A percentile compares a stretch with the other conserved stretches of the same genome.
These are phyloP conservation scores for Cephus rjabovi DNA, from an alignment of 2,888 invertebrate species.

Conservation along the genomic window DNA sequence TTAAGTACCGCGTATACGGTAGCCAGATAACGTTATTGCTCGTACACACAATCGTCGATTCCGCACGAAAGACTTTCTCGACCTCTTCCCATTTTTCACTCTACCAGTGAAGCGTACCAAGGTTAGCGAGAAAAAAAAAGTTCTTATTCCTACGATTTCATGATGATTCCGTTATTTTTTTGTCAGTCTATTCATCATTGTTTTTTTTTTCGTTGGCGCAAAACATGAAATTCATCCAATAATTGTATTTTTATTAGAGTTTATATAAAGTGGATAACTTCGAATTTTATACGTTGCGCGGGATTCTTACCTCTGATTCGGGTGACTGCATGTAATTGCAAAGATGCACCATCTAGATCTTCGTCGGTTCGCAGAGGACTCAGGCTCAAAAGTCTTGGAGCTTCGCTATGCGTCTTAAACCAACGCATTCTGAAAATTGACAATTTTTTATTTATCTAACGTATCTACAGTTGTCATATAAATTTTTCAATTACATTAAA, in stretches of 20 bases:
- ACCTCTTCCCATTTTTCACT: not conserved
- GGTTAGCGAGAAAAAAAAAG: not conserved
- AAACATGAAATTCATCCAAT: no score
- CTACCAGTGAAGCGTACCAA: slow-evolving; percentile 1
- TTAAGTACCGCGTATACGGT: no score
- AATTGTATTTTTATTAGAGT: no score
- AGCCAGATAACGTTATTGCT: not conserved
- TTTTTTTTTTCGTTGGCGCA: no score
- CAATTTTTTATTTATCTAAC: not conserved
- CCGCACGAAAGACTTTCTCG: slow-evolving; percentile 1
- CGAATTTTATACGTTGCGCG: slow-evolving; percentile 41
- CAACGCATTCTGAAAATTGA: slow-evolving; percentile 72
- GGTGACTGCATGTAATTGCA: slow-evolving; percentile 54
- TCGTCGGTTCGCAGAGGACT: slow-evolving; percentile 70
- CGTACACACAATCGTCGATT: not conserved
- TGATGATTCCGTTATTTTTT: no score
- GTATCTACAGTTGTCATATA: no score
- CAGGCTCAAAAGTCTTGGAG: slow-evolving; percentile 77
- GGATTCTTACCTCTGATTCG: slow-evolving; percentile 66
- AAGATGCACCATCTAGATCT: slow-evolving; percentile 57
- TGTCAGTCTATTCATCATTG: no score
- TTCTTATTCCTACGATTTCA: no score
- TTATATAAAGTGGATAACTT: no score
- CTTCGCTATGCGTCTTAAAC: slow-evolving; percentile 76
- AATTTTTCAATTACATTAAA: no score